Base-by-base conservation (phyloP, 1,140 invertebrate genomes). In the Campoletis sonorensis region DNA sequence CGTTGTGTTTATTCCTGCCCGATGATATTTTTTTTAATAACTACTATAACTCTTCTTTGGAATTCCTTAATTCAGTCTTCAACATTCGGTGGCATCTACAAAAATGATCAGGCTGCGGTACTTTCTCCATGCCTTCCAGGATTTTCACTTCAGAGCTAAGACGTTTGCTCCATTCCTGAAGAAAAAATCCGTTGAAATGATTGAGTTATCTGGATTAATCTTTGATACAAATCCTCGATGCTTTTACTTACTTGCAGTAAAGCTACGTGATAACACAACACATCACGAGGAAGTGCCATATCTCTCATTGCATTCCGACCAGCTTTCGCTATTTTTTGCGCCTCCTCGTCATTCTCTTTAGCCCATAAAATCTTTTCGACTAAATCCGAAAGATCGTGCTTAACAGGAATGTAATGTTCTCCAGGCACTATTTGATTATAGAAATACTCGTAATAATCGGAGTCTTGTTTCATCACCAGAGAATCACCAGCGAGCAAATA, bases 391-490 rank as follows among this genome's bases (percentile, higher is more conserved):
- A 99, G 92, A 91, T 98, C 95, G 54, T 92, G 90, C 86, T 96
- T 95, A 27, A 99, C 92, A 45, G 97, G 95, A 70, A 99, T 91
- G 91, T 96, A 99, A 93, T 99, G 98, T 86, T 94, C 91, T 88
- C 94, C 94, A 18, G 97, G 95, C 82, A 93, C 85, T 18, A 99
- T 88, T 84, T 96, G 91, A 70, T 93, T 92, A 89, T 99, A 99
- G 92, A 99, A 99, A 93, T 97, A 96, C 93, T 99, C 98, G 91
- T 98, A 98, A 91, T 98, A 99, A 26, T 94, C 92, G 0, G 98
- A 99, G 68, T 97, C 94, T 91, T 98, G 97, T 92, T 99, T 99
- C 1, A 99, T 93, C 15, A 99, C 95, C 58, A 98, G 91, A 26
- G 96, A 95, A 88, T 96, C 95, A 13, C 98, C 98, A 79, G 94